Base-by-base conservation (phyloP, 2,888 invertebrate genomes). In the Minunthozetes semirufus region DNA sequence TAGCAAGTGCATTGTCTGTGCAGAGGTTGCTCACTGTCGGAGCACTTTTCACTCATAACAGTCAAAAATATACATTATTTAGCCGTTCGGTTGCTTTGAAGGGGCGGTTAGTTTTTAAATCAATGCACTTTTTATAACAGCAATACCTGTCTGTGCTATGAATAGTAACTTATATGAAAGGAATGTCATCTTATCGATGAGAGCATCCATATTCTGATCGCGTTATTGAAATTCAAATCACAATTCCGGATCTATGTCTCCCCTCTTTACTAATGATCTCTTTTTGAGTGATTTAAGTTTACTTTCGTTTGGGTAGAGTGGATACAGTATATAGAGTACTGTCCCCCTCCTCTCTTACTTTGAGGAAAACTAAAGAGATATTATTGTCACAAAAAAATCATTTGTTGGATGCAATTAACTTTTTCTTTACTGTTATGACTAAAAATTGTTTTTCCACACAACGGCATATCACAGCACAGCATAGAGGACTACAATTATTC, bases 401-500 rank as follows among this genome's bases (percentile, higher is more conserved):
- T 56, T 56, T 19, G 56, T 56, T 56, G 56, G 11, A 56, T 56
- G 56, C 56, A 56, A 56, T 17, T 19, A 56, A 56, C 22, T 19
- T 56, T 56, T 56, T 56, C 56, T 56, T 19, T 17, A 56, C 56
- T 56, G 56, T 56, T 56, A 56, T 56, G 56, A 56, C 56, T 56
- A n/a, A 22, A 9, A 11, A 56, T 17, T 22, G n/a, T 56, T 22
- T 19, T 56, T 56, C 5, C 19, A 56, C 22, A 56, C 56, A 56
- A 22, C n/a, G 11, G 9, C 9, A 56, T 19, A 11, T 8, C 56
- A 56, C 56, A 19, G 22, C 9, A 17, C 3, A 19, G 3, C n/a
- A 8, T 63, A 33, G 33, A 33, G 33, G 33, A 33, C 33, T 33
- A 33, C 15, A 63, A 33, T 11, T 15, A 68, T 68, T 19, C 2